These are phyloP conservation scores for Sprattus sprattus DNA, from an alignment of 2,113 vertebrate species.

Conservation along the genomic window DNA sequence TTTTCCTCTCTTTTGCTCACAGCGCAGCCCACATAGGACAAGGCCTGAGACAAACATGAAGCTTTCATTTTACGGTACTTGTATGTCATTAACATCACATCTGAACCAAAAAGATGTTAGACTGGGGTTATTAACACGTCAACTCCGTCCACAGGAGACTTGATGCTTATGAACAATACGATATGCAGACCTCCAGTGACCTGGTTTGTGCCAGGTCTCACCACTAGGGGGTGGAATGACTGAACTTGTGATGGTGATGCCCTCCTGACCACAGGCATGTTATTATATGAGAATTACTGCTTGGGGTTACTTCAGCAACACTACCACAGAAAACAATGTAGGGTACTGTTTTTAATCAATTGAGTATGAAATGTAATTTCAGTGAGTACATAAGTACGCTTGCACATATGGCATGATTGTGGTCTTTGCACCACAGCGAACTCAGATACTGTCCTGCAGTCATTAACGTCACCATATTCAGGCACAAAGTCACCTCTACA, in stretches of 20 bases:
- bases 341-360: not conserved
- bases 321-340: not conserved
- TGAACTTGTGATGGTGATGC: not conserved
- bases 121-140: not conserved
- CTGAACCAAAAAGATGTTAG: not conserved
- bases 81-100: not conserved
- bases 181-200: not conserved
- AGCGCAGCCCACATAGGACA: not conserved
- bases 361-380: not conserved
- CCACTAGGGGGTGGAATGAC: slow-evolving; percentile 6
- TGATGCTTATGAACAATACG: not conserved
- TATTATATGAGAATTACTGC: not conserved
- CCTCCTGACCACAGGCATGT: slow-evolving; percentile 5
- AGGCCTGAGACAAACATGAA: not conserved
- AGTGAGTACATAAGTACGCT: not conserved
- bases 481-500: not conserved
- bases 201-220: not conserved
- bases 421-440: too few relatives aligned
- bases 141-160: not conserved
- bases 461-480: not conserved
- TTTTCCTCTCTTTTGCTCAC: not conserved
- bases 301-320: not conserved
- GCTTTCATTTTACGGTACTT: not conserved
- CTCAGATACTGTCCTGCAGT: not conserved
- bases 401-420: not conserved